Evolutionary conservation across 2,888 invertebrate genomes (phyloP), one percentile per base, ranked within the genome.

Genomic region (Drosophila nr. fundita): DNA sequence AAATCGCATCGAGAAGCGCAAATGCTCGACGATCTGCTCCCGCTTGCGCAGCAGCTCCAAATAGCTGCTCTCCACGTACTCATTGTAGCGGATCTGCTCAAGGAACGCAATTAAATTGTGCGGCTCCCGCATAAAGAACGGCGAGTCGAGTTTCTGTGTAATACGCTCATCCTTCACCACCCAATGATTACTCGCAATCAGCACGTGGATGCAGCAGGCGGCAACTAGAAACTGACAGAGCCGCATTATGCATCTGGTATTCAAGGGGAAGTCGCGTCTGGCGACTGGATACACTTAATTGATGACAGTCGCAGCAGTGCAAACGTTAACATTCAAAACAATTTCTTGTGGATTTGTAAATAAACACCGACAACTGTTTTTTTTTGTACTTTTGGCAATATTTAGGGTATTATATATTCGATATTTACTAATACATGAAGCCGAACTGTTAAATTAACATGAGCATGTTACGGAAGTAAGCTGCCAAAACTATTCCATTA

Each of bases 11-110:
- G 92, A 92, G 68, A 92, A 89, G 2, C 91, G 88, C 32, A 93
- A 83, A 70, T 93, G 91, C n/a, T 92, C 92, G 4, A 89, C 90
- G 62, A 92, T 91, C 40, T 91, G 87, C 61, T 91, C 91, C 8
- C 91, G 90, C 74, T 93, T 91, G 4, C 90, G 85, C 50, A 91
- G 66, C 60, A 93, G 68, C 62, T 92, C 90, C 42, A 89, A 68
- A 65, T 91, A 92, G 13, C 91, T 90, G 4, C 81, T 79, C 71
- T 92, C 92, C 21, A 92, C 91, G 52, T 90, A 87, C 58, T 92
- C 92, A 80, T 91, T 91, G 71, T 92, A 91, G 24, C 89, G 90
- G 53, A 92, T 92, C 83, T 93, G 93, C 59, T 92, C 91, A 4
- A 93, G 72, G 61, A 93, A 93, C 34, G 91, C 91, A 13, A 91